Evolutionary conservation across 2,113 vertebrate genomes (phyloP).

Genomic region (Symphodus melops): DNA sequence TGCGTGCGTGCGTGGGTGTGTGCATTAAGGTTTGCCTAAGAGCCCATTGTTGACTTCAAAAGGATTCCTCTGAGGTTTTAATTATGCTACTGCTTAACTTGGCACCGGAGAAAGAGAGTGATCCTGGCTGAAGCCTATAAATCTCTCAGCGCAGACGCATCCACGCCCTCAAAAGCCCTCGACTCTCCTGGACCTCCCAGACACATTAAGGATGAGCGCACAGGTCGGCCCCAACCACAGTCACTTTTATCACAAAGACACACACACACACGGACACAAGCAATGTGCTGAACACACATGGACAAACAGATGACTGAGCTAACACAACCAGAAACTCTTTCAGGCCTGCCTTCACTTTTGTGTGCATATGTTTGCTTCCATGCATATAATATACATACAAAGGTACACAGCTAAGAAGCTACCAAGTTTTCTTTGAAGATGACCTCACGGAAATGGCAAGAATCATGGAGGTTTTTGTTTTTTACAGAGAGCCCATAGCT

Average conservation of each 20-base stretch:
- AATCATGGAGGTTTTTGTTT: background rate
- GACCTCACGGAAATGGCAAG: background rate
- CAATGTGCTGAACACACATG: constrained; percentile 56
- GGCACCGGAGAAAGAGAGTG: constrained; percentile 83
- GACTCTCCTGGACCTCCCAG: constrained; percentile 85
- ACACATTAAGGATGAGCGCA: constrained; percentile 67
- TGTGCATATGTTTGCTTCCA: background rate
- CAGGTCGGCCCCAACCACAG: constrained; percentile 71
- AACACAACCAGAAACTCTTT: constrained; percentile 44
- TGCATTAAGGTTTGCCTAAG: constrained; percentile 75
- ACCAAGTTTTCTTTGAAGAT: background rate
- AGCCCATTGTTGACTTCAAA: constrained; percentile 84
- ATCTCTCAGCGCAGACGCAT: constrained; percentile 82
- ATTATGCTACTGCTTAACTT: constrained; percentile 87
- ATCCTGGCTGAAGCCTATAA: constrained; percentile 84
- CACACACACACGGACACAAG: constrained; percentile 61
- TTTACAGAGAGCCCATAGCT: background rate
- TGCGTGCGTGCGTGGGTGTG: constrained; percentile 49
- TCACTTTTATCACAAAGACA: constrained; percentile 55
- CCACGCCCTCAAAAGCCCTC: constrained; percentile 82
- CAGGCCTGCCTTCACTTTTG: background rate
- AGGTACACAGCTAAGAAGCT: background rate
- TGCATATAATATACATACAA: background rate
- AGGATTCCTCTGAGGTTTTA: constrained; percentile 85
- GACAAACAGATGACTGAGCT: constrained; percentile 56